A percentile compares a stretch with the other conserved stretches of the same genome.
These are phyloP conservation scores for Nyctereutes procyonoides DNA, from an alignment of 2,113 vertebrate genomes.

Conservation along the genomic window DNA sequence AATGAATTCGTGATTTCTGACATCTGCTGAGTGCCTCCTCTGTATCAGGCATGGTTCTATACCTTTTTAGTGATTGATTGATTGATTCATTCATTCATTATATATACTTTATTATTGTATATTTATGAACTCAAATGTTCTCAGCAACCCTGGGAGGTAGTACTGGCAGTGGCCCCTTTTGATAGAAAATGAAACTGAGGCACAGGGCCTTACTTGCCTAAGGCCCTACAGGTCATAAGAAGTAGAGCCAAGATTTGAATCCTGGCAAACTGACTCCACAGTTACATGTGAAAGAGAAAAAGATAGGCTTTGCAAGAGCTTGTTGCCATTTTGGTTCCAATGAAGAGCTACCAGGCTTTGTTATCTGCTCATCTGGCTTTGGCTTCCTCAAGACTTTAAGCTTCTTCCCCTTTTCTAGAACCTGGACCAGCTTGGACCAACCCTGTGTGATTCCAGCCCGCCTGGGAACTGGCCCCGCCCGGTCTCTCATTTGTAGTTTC, in stretches of 20 bases:
- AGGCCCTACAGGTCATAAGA: neutral
- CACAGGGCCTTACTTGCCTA: neutral
- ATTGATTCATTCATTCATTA: too few species aligned
- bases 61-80: neutral
- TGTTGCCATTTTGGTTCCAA: neutral
- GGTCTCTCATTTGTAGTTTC: constrained; percentile 87
- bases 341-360: neutral
- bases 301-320: neutral
- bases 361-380: neutral
- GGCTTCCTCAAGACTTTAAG: neutral
- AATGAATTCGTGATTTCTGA: neutral
- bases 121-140: neutral
- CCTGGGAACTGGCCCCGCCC: constrained; percentile 61
- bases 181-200: neutral
- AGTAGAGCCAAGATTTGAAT: neutral
- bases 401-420: too few species aligned
- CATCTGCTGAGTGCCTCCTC: neutral
- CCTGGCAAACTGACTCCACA: neutral
- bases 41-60: neutral
- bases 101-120: neutral
- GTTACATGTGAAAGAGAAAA: neutral
- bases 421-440: neutral
- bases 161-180: neutral
- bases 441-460: neutral
- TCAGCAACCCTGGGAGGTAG: neutral